phyloP scores from a whole-genome alignment of 2,797 vertebrate species.

The Diglossa cyanea region DNA sequence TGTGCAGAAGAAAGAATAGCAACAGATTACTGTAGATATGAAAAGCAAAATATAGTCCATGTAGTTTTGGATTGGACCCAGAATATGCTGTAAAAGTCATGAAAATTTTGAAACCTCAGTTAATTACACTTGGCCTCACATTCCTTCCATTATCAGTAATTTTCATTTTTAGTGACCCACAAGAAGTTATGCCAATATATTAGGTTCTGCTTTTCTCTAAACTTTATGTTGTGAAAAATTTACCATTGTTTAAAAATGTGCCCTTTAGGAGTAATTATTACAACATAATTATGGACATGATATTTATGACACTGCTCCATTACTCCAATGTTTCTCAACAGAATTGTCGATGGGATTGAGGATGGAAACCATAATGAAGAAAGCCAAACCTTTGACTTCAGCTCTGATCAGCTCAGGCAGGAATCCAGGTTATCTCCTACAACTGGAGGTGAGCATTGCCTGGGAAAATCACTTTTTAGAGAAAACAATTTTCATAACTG shows the following conservation, averaged over 20 bases:
- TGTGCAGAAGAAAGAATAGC: neutral
- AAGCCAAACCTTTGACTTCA: constrained; percentile 80
- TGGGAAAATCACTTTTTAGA: neutral
- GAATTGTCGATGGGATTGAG: constrained; percentile 83
- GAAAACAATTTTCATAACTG: neutral
- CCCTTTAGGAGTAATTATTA: neutral
- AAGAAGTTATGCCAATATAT: neutral
- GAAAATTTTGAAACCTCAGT: neutral
- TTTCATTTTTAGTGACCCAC: neutral
- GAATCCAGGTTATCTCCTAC: constrained; percentile 72
- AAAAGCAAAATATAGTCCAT: neutral
- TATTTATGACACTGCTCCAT: neutral
- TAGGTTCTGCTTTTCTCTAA: neutral
- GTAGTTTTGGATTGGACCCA: neutral
- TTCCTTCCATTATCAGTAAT: neutral
- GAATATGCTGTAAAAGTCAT: neutral
- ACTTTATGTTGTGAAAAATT: neutral
- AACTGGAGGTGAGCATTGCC: constrained; percentile 65
- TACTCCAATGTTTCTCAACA: constrained; percentile 49
- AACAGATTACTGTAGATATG: neutral
- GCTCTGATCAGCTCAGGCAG: constrained; percentile 70
- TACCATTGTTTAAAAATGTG: neutral
- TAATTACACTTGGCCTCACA: neutral
- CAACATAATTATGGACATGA: neutral
- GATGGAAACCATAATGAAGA: constrained; percentile 73